Evolutionary conservation across 2,113 vertebrate species (phyloP).

Genomic region (Blennius ocellaris): DNA sequence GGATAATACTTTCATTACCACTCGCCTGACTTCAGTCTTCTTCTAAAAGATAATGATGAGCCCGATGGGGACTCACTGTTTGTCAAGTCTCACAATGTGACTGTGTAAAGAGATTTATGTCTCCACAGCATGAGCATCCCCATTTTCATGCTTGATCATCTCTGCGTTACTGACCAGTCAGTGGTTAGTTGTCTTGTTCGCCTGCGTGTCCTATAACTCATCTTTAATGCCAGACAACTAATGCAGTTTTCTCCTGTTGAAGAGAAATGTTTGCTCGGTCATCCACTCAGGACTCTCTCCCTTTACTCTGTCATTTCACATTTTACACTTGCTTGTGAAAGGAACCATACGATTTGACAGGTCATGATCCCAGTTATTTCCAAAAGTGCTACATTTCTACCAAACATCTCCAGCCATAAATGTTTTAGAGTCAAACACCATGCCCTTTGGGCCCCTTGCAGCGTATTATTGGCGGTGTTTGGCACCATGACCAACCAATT

Average conservation of each 20-base stretch:
- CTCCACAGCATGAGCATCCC: not conserved
- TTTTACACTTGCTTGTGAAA: not conserved
- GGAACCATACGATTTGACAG: not conserved
- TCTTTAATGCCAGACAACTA: not conserved
- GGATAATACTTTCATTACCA: too few relatives aligned
- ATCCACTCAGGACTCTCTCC: too few relatives aligned
- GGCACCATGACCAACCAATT: conserved; percentile 24
- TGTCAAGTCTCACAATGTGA: not conserved
- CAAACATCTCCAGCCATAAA: not conserved
- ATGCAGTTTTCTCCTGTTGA: too few relatives aligned
- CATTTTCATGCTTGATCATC: not conserved
- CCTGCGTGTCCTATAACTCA: not conserved
- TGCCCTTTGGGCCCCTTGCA: conserved; percentile 1
- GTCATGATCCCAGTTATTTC: not conserved
- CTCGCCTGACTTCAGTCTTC: too few relatives aligned
- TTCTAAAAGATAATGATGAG: too few relatives aligned
- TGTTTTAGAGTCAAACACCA: conserved; percentile 10
- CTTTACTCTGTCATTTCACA: not conserved
- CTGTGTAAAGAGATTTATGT: not conserved
- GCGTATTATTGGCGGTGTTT: not conserved
- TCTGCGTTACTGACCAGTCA: not conserved
- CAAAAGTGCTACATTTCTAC: not conserved
- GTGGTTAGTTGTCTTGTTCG: not conserved
- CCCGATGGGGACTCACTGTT: not conserved
- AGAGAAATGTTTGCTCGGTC: too few relatives aligned